A percentile compares a stretch with the other conserved stretches of the same genome.
These are phyloP conservation scores for Acropternis orthonyx DNA, from an alignment of 2,797 vertebrate genomes.

Conservation along the genomic window DNA sequence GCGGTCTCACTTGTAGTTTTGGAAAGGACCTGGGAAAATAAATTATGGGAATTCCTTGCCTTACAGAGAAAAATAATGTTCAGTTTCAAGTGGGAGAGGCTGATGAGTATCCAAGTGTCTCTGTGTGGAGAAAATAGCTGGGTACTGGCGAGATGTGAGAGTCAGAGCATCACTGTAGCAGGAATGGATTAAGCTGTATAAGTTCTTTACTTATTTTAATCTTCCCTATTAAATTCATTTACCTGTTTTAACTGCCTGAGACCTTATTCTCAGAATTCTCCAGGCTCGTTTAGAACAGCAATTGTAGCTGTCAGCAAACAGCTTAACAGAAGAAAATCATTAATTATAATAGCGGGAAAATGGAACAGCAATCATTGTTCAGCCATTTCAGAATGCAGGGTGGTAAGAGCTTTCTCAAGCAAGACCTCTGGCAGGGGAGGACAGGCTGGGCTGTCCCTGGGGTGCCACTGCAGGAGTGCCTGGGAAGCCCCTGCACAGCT, in stretches of 20 bases:
- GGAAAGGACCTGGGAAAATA: not conserved
- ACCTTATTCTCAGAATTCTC: not conserved
- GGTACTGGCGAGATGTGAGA: not conserved
- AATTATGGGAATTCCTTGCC: not conserved
- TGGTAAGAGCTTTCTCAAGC: not conserved
- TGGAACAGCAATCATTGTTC: not conserved
- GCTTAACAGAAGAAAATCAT: not conserved
- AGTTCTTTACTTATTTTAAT: not conserved
- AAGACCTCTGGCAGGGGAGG: not conserved
- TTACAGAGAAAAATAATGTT: not conserved
- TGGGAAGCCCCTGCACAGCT: not conserved
- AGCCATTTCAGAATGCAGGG: not conserved
- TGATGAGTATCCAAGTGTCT: not conserved
- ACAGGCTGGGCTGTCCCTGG: accelerated
- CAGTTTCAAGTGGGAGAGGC: not conserved
- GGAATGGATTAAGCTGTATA: not conserved
- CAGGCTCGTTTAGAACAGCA: not conserved
- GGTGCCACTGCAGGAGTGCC: not conserved
- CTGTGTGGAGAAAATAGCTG: not conserved
- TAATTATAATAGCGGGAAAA: not conserved
- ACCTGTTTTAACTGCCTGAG: not conserved
- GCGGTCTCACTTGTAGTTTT: not conserved
- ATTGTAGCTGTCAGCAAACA: not conserved
- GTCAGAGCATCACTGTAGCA: not conserved
- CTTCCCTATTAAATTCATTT: not conserved